Conservation (phyloP, 1,140 invertebrate genomes). For the Leptopilina clavipes region DNA sequence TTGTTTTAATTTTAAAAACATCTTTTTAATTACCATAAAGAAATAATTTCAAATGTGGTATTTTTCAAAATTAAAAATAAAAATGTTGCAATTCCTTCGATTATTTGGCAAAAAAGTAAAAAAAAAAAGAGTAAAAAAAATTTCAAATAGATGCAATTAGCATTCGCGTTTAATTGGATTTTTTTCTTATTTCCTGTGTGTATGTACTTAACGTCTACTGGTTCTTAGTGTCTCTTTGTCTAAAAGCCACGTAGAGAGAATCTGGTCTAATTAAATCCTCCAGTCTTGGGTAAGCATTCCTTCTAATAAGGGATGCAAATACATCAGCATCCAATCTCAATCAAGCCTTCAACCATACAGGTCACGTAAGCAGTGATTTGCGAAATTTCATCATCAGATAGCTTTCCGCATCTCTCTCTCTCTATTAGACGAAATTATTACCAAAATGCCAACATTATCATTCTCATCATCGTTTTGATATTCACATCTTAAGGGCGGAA, state of each 20-base stretch:
- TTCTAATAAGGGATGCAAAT: constrained; percentile 59
- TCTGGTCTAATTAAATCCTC: constrained; percentile 59
- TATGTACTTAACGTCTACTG: neutral
- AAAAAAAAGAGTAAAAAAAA: too few relatives aligned
- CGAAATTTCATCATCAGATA: constrained; percentile 40
- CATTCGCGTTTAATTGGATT: neutral
- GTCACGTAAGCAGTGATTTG: constrained; percentile 43
- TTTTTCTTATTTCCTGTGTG: neutral
- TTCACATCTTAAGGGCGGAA: neutral
- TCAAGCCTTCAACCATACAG: constrained; percentile 2
- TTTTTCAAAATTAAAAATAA: too few relatives aligned
- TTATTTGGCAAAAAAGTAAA: too few relatives aligned
- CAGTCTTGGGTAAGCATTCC: constrained; percentile 42
- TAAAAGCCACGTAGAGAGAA: constrained; percentile 47
- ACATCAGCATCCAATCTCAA: constrained; percentile 56
- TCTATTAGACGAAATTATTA: constrained; percentile 18
- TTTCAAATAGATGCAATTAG: neutral
- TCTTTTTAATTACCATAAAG: too few relatives aligned
- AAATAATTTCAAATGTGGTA: too few relatives aligned
- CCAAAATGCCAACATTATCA: neutral
- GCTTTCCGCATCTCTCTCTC: constrained; percentile 22
- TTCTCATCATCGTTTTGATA: too few relatives aligned
- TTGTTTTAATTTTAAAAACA: too few relatives aligned
- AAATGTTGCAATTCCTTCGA: too few relatives aligned
- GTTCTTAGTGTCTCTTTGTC: constrained; percentile 18